Evolutionary conservation across 2,888 invertebrate species (phyloP), one percentile per base, ranked within the genome.

Genomic region (Drosophila algonquin): DNA sequence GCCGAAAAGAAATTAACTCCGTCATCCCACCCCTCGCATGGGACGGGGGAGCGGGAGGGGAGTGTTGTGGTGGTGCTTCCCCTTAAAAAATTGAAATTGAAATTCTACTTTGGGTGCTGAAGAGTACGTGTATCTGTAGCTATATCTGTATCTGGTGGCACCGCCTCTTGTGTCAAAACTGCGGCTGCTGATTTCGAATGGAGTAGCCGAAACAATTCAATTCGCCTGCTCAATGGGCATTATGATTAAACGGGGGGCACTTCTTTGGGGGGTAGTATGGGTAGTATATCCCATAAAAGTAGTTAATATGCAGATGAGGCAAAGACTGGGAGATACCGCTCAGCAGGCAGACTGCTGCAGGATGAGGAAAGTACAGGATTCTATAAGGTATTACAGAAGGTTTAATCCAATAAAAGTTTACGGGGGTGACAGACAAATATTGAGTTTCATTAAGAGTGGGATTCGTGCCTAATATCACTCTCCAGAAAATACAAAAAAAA

Each of bases 141-240:
- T n/a, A n/a, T n/a, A 51, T 52, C 24, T 21, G 30, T n/a, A 14
- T 73, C 64, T 54, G 18, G 70, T 46, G 71, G 73, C 45, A 73
- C 89, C 86, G 86, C 86, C 86, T 81, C 67, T 88, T 77, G 84
- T 87, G 86, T 87, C 86, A 87, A 76, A 87, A 89, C 89, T 83
- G 77, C 64, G 48, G 21, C 77, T 80, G 86, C 89, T 89, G 86
- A 87, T 87, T 89, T 88, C 55, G 61, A 67, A 53, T 58, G 58
- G 51, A 51, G 45, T 60, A 55, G 30, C 70, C 78, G 74, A 85
- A 89, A 79, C 89, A 89, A 79, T 87, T 89, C 69, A 89, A 75
- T 77, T 73, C 52, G 40, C 6, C 54, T 63, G 45, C 27, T 51
- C 40, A 40, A 40, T 79, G 58, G 44, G 35, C 71, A 81, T 84